These are phyloP conservation scores for Pseudonaja textilis DNA, from an alignment of 2,113 vertebrate species.

Conservation along the genomic window DNA sequence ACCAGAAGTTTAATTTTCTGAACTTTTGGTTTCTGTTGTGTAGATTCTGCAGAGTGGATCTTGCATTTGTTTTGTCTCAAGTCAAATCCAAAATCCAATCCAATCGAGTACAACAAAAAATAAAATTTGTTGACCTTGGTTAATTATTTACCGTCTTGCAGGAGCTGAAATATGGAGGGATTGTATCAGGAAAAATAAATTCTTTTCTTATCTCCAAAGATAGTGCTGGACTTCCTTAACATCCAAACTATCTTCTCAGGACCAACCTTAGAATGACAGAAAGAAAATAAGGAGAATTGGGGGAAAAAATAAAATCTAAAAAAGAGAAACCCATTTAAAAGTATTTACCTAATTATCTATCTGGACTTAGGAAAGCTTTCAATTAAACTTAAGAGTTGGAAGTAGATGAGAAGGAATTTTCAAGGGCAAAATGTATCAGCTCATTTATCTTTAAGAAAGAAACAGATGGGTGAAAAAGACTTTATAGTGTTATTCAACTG, in stretches of 20 bases:
- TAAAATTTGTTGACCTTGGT: not conserved
- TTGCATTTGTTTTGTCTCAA: not conserved
- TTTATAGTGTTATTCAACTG: conserved; percentile 5
- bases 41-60: too few relatives aligned
- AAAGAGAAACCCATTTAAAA: not conserved
- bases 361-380: conserved; percentile 4
- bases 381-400: conserved; percentile 17
- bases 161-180: not conserved
- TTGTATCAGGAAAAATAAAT: not conserved
- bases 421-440: conserved; percentile 17
- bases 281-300: not conserved
- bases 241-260: not conserved
- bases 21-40: too few relatives aligned
- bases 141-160: not conserved
- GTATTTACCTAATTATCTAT: conserved; percentile 23
- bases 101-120: not conserved
- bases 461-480: conserved; percentile 17
- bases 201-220: not conserved
- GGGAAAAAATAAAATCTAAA: not conserved
- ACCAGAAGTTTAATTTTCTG: too few relatives aligned
- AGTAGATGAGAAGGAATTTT: conserved; percentile 23
- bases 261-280: not conserved
- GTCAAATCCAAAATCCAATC: not conserved
- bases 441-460: conserved; percentile 23
- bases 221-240: not conserved